These are phyloP conservation scores for Uropsilus gracilis DNA, from an alignment of 2,113 vertebrate genomes.

Conservation along the genomic window DNA sequence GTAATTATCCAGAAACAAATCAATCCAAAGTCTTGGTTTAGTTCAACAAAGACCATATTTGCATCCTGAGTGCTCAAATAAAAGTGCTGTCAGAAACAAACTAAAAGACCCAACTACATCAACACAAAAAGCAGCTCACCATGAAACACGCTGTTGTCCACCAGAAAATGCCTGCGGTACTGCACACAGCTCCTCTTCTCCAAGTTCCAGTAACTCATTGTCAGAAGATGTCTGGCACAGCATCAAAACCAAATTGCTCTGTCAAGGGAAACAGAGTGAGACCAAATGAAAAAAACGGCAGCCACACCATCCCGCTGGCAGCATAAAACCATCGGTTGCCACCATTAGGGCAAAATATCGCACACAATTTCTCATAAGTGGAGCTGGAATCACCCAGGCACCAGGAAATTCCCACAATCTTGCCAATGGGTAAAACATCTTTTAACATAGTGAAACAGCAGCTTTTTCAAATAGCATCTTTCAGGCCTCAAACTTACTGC, in stretches of 20 bases:
- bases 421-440: neutral
- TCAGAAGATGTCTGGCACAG: slow-evolving; percentile 69
- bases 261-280: neutral
- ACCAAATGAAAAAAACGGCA: slow-evolving; percentile 13
- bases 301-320: neutral
- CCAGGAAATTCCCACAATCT: neutral
- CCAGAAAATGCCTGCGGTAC: slow-evolving; percentile 95
- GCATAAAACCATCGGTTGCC: neutral
- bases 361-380: neutral
- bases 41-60: neutral
- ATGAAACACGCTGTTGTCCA: slow-evolving; percentile 94
- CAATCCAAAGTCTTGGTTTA: neutral
- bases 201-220: slow-evolving; percentile 91
- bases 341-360: fast-evolving
- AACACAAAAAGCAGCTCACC: slow-evolving; percentile 84
- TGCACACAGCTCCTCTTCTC: slow-evolving; percentile 88
- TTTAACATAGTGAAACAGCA: neutral
- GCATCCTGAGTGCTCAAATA: neutral
- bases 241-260: slow-evolving; percentile 82
- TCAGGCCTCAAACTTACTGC: neutral
- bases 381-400: neutral
- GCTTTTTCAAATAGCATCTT: neutral
- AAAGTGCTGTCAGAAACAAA: slow-evolving; percentile 17
- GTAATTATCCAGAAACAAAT: neutral
- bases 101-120: neutral